Percentiles rank a stretch among this genome's conserved stretches.
Conservation (phyloP, 2,888 invertebrate genomes). For the Cheilosia impressa region DNA sequence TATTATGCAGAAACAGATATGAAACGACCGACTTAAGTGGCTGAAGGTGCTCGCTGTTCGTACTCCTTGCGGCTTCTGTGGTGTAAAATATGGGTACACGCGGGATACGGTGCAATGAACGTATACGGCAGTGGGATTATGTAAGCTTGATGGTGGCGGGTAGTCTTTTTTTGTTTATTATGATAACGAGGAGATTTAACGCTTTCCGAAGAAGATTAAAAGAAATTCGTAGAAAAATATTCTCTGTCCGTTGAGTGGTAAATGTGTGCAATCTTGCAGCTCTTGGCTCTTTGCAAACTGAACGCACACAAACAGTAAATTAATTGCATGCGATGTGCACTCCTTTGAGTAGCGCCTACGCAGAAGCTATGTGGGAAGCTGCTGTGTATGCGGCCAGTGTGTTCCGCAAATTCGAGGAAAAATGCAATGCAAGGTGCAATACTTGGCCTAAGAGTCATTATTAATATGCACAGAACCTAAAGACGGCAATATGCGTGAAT, state of each 20-base stretch:
- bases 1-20: slow-evolving; percentile 1
- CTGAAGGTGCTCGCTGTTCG: slow-evolving; percentile 20
- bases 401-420: not conserved
- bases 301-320: slow-evolving; percentile 38
- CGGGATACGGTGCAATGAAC: not conserved
- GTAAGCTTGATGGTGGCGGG: slow-evolving; percentile 18
- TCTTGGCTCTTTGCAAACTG: not conserved
- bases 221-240: slow-evolving; percentile 24
- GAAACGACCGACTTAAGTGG: slow-evolving; percentile 28
- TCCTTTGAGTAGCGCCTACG: slow-evolving; percentile 67
- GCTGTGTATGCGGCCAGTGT: not conserved
- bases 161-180: not conserved
- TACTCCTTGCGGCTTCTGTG: slow-evolving; percentile 23
- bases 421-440: slow-evolving; percentile 53
- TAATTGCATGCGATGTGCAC: slow-evolving; percentile 65
- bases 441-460: slow-evolving; percentile 46
- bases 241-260: slow-evolving; percentile 28
- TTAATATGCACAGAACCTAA: slow-evolving; percentile 13
- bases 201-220: slow-evolving; percentile 18
- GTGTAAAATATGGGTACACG: slow-evolving; percentile 7
- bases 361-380: slow-evolving; percentile 28
- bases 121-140: slow-evolving; percentile 22
- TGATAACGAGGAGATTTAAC: not conserved
- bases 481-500: slow-evolving; percentile 34
- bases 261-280: not conserved